Base-by-base conservation (phyloP, 2,797 vertebrate genomes). In the Spinibarbus caldwelli region DNA sequence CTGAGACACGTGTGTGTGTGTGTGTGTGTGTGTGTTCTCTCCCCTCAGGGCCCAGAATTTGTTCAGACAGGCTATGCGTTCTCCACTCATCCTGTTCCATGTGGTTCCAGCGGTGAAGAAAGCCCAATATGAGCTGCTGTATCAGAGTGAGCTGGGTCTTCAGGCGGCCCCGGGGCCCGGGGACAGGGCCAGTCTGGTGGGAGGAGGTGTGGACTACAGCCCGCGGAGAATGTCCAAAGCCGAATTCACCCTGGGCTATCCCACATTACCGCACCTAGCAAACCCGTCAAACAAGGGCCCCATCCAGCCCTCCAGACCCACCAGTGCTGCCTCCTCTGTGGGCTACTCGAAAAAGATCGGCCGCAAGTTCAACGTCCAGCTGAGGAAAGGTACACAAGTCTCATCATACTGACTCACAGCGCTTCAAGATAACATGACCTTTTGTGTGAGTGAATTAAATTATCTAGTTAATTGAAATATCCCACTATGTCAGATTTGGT, bases 41-140 rank as follows among this genome's bases (percentile, higher is more conserved):
- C 14, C 21, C 91, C 90, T 86, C 92, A 99, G 98, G 95, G 98
- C 98, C 80, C 98, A 99, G 90, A 95, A 97, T 92, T 96, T 98
- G 94, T 99, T 99, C 93, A 95, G 93, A 83, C 96, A 97, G 92
- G 97, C 98, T 82, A 99, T 99, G 98, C 95, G 96, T 1, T 91
- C 94, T 1, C 94, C 95, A 0, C 85, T 95, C 92, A 99, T 99
- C 94, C 96, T 97, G 91, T 99, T 99, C 94, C 97, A 99, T 3
- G 96, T 99, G 92, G 96, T 98, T 59, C 98, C 98, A 0, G 96
- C 96, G 0, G 89, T 92, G 26, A 94, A 96, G 85, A 98, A 96
- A 90, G 94, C 95, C 90, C 96, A 96, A 43, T 99, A 98, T 0
- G 97, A 98, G 84, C 93, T 96, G 82, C 89, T 98, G 23, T 95